These are phyloP conservation scores for Hippocampus mohnikei DNA, from an alignment of 2,113 vertebrate species.

Conservation along the genomic window DNA sequence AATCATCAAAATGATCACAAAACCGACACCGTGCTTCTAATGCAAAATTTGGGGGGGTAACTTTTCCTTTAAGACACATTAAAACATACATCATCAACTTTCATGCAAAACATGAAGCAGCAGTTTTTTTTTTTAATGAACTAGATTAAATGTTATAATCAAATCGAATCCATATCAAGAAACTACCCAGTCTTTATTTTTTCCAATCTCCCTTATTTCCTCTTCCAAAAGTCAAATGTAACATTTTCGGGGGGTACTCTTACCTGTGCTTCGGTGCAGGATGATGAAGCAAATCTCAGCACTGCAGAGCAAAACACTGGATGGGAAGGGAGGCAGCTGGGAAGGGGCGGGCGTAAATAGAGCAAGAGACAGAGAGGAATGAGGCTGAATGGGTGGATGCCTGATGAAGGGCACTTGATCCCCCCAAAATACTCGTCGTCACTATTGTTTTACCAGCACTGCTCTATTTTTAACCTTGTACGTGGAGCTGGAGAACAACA, in stretches of 20 bases:
- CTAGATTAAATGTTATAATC: not conserved
- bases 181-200: not conserved
- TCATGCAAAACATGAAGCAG: not conserved
- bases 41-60: too few relatives aligned
- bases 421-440: too few relatives aligned
- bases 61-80: not conserved
- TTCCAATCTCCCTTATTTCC: not conserved
- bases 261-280: not conserved
- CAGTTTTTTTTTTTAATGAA: not conserved
- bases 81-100: not conserved
- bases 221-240: not conserved
- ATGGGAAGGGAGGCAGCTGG: not conserved
- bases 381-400: not conserved
- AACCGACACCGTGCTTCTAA: not conserved
- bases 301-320: conserved; percentile 1
- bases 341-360: not conserved
- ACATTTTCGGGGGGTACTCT: not conserved
- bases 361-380: not conserved
- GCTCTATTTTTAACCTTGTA: not conserved
- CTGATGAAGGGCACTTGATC: not conserved
- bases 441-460: not conserved
- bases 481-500: not conserved
- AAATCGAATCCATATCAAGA: not conserved
- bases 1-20: not conserved
- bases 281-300: conserved; percentile 6